phyloP scores from a whole-genome alignment of 92 coral and sea anemone species.

The Virgularia gustaviana region DNA sequence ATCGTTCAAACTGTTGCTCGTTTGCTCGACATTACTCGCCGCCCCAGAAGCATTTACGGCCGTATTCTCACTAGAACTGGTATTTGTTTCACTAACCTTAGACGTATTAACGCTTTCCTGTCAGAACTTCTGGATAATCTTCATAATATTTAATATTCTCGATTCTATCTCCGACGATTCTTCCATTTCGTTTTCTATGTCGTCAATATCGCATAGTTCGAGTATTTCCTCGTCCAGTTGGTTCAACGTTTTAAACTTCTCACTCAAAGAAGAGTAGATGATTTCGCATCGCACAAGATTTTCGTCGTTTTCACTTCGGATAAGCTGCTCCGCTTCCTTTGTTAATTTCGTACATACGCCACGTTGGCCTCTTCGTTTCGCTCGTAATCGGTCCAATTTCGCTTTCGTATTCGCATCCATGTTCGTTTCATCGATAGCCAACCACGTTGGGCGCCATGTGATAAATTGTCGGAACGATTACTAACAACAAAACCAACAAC shows the following conservation, averaged over 20 bases:
- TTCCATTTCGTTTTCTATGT: conserved; percentile 11
- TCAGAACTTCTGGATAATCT: too few species aligned
- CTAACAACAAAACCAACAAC: too few species aligned
- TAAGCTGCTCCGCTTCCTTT: conserved; percentile 12
- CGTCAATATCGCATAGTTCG: conserved; percentile 14
- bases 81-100: too few species aligned
- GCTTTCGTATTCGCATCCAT: neutral
- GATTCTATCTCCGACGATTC: conserved; percentile 12
- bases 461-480: too few species aligned
- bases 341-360: conserved; percentile 19
- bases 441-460: too few species aligned
- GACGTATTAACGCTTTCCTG: too few species aligned
- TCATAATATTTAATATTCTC: conserved; percentile 14
- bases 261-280: neutral
- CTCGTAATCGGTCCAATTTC: conserved; percentile 10
- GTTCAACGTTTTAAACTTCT: neutral
- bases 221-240: conserved; percentile 14
- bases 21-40: neutral
- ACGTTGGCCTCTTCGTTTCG: conserved; percentile 20
- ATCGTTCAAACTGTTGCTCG: too few species aligned
- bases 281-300: neutral
- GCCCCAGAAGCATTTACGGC: neutral
- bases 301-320: neutral
- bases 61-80: neutral
- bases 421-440: neutral